phyloP scores from a whole-genome alignment of 2,797 vertebrate species.

The Limosa lapponica region DNA sequence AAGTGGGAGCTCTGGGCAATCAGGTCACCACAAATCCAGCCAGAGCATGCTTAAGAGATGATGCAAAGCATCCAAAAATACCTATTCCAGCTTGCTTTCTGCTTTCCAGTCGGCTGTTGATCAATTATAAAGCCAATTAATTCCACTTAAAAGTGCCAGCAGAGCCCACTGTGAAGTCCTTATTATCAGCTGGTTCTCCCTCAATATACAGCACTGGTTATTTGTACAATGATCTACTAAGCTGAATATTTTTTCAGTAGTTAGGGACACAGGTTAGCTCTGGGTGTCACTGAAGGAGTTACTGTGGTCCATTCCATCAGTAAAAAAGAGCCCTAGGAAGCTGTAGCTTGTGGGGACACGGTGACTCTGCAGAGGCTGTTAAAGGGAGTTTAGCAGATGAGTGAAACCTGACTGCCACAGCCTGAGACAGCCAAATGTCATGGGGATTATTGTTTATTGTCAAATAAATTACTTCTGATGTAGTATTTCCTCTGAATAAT shows the following conservation, averaged over 20 bases:
- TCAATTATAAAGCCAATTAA: background rate
- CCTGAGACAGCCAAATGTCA: background rate
- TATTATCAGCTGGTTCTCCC: background rate
- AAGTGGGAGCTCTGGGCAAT: background rate
- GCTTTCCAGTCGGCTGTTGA: background rate
- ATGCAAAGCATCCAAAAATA: background rate
- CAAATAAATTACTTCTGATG: background rate
- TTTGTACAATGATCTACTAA: background rate
- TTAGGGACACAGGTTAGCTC: background rate
- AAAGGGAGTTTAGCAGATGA: background rate
- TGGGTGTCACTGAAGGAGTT: background rate
- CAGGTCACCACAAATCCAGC: background rate
- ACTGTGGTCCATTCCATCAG: background rate
- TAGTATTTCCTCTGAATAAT: slow-evolving; percentile 23
- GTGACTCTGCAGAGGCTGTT: background rate
- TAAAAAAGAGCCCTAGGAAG: background rate
- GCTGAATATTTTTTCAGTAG: background rate
- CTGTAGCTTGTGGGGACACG: background rate
- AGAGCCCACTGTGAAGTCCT: background rate
- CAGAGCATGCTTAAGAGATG: background rate
- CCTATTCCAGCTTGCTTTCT: background rate
- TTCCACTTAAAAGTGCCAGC: background rate
- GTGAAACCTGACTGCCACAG: background rate
- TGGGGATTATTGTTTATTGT: background rate
- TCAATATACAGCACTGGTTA: background rate